phyloP scores from a whole-genome alignment of 2,888 invertebrate species.

The Drosophila setosimentum region DNA sequence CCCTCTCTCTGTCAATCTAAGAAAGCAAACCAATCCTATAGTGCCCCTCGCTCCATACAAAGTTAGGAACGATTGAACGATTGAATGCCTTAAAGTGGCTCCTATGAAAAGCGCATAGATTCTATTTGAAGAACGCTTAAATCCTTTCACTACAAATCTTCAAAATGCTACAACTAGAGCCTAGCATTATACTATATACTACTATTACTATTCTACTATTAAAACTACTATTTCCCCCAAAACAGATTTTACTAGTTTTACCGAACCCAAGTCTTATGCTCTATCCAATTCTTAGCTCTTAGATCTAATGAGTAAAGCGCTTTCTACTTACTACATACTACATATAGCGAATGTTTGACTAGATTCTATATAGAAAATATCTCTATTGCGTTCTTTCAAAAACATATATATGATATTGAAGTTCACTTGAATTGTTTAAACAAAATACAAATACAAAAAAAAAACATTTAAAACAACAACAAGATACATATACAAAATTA shows the following conservation, averaged over 20 bases:
- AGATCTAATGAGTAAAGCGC: constrained; percentile 40
- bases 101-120: constrained; percentile 54
- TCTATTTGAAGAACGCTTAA: constrained; percentile 37
- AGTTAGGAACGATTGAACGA: constrained; percentile 64
- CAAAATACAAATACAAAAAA: constrained; percentile 39
- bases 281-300: constrained; percentile 56
- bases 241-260: constrained; percentile 57
- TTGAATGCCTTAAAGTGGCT: constrained; percentile 74
- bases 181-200: constrained; percentile 18
- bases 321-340: constrained; percentile 53
- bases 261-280: constrained; percentile 62
- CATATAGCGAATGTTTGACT: constrained; percentile 69
- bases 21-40: constrained; percentile 73
- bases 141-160: constrained; percentile 26
- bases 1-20: constrained; percentile 63
- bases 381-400: constrained; percentile 69
- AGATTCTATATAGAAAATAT: constrained; percentile 69
- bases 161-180: constrained; percentile 25
- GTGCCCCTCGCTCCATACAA: constrained; percentile 65
- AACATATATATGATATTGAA: constrained; percentile 65
- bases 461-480: constrained; percentile 47
- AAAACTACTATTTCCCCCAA: constrained; percentile 22
- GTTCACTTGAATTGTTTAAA: constrained; percentile 71
- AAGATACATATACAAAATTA: constrained; percentile 33
- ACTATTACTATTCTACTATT: constrained; percentile 26